Evolutionary conservation across 1,140 invertebrate genomes (phyloP).

Genomic region (Sesamia nonagrioides): DNA sequence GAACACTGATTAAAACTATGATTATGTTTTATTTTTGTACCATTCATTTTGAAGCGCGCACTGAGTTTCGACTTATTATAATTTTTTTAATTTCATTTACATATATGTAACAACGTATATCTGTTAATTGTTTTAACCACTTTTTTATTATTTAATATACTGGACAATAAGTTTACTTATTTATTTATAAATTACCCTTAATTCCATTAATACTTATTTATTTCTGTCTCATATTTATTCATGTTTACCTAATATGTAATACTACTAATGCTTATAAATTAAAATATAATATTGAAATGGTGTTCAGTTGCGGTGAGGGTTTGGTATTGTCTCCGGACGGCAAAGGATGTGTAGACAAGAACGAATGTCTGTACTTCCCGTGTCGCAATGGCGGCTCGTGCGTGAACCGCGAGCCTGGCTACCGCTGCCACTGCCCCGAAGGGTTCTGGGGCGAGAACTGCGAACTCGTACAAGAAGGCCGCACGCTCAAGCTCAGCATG

Average conservation of each 20-base stretch:
- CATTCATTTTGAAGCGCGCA: slow-evolving; percentile 66
- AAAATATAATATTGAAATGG: slow-evolving; percentile 72
- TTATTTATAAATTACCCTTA: slow-evolving; percentile 5
- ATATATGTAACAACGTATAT: no score
- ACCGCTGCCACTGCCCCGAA: slow-evolving; percentile 95
- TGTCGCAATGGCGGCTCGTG: slow-evolving; percentile 96
- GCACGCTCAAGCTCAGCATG: slow-evolving; percentile 97
- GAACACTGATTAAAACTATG: not conserved
- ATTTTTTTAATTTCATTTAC: slow-evolving; percentile 41
- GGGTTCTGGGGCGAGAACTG: slow-evolving; percentile 98
- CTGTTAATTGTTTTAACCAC: not conserved
- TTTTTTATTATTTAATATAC: not conserved
- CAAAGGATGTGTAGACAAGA: slow-evolving; percentile 97
- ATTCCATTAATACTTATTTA: slow-evolving; percentile 37
- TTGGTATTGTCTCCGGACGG: slow-evolving; percentile 95
- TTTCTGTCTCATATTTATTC: slow-evolving; percentile 51
- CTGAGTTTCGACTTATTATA: slow-evolving; percentile 69
- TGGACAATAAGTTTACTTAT: slow-evolving; percentile 37
- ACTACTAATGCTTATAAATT: slow-evolving; percentile 61
- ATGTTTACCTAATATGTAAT: slow-evolving; percentile 54
- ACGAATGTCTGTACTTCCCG: slow-evolving; percentile 97
- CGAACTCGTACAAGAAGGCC: slow-evolving; percentile 96
- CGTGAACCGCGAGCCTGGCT: slow-evolving; percentile 95
- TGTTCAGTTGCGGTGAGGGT: slow-evolving; percentile 95
- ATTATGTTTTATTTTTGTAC: slow-evolving; percentile 38